A percentile compares a stretch with the other conserved stretches of the same genome.
Conservation (phyloP, 2,113 vertebrate genomes). For the Ammodytes dubius region DNA sequence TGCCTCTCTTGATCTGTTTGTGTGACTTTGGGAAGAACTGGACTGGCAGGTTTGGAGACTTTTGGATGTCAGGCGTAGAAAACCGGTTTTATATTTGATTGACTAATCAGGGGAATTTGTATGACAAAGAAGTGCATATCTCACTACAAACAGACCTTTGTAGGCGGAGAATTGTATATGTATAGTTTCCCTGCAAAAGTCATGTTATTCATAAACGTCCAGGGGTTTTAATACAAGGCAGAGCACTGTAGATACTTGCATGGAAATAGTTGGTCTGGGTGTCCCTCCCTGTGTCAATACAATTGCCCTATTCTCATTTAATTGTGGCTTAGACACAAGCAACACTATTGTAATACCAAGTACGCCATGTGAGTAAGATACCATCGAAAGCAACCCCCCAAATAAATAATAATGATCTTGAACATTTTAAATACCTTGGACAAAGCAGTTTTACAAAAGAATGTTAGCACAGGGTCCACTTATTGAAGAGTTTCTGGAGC, state of each 20-base stretch:
- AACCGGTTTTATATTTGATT: not conserved
- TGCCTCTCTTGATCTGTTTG: not conserved
- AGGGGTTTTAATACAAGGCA: not conserved
- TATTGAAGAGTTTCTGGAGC: not conserved
- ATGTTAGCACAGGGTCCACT: not conserved
- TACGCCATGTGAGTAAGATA: not conserved
- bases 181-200: not conserved
- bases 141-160: not conserved
- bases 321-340: not conserved
- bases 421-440: not conserved
- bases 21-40: not conserved
- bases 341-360: not conserved
- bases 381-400: not conserved
- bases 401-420: not conserved
- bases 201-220: not conserved
- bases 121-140: not conserved
- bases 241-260: not conserved
- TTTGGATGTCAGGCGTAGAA: not conserved
- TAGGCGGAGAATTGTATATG: not conserved
- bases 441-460: not conserved
- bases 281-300: not conserved
- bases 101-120: not conserved
- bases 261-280: not conserved
- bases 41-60: not conserved
- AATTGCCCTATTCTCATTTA: not conserved